Evolutionary conservation across 2,113 vertebrate species (phyloP), one percentile per base, ranked within the genome.

Genomic region (Acrocephalus arundinaceus): DNA sequence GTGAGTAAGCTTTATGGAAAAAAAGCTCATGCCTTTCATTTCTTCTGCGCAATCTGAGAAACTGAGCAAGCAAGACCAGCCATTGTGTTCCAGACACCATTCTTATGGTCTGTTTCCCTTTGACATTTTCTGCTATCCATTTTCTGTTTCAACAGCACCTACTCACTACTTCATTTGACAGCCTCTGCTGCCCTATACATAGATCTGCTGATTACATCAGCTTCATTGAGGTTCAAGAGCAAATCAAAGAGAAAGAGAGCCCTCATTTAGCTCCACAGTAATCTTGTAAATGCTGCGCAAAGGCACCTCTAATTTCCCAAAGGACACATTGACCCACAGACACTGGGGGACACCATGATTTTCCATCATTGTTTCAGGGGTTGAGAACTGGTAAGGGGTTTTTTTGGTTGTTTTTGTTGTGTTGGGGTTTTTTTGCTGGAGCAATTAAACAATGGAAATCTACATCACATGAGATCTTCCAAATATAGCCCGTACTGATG

Each of bases 401-500:
- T 5, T 65, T 90, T 27, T 17, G 0, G 13, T 72, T 66, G 3
- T 2, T 86, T 61, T 43, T 61, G 23, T 52, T 67, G 22, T 27
- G 37, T 62, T 41, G 10, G 6, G 2, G 3, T 17, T 51, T 71
- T 45, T 33, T 21, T 39, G 37, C 24, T 80, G 27, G 51, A 91
- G n/a, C 3, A 2, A 55, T 67, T 95, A 90, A 71, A 74, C 82
- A 80, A 77, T 83, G 59, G 39, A 74, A 90, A 94, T 86, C 45
- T 58, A 81, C 68, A 48, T 93, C 82, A 95, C 67, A 80, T 71
- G 67, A 93, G 20, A 48, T 62, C 85, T 90, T 91, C 85, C 90
- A 96, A 94, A 95, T 86, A 95, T 67, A 94, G 72, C 28, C 41
- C 3, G 6, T 48, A 45, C 79, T 90, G 79, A 95, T 93, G 87